A percentile compares a stretch with the other conserved stretches of the same genome.
phyloP scores from a whole-genome alignment of 1,140 invertebrate species.

The Ephestia elutella region DNA sequence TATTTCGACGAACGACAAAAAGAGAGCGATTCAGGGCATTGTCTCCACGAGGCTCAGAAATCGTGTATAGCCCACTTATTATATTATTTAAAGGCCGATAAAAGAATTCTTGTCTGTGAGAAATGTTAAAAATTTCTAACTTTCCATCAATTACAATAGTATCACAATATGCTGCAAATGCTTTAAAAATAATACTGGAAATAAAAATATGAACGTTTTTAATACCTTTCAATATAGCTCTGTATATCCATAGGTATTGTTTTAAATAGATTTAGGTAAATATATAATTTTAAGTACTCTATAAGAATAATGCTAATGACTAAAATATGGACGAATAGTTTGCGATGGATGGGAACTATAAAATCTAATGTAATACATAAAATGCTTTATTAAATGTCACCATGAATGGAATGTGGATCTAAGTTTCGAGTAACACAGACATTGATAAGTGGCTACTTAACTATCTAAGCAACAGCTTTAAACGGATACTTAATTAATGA shows the following conservation, averaged over 20 bases:
- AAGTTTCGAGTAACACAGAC: slow-evolving; percentile 34
- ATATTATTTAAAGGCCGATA: too few species aligned
- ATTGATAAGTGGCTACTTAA: slow-evolving; percentile 36
- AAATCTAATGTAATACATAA: slow-evolving; percentile 21
- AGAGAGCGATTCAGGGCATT: too few species aligned
- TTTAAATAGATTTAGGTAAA: not conserved
- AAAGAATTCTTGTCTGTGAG: too few species aligned
- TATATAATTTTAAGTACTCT: slow-evolving; percentile 47
- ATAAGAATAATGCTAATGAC: slow-evolving; percentile 54
- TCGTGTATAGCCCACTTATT: too few species aligned
- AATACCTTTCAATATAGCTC: slow-evolving; percentile 59
- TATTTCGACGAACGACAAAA: too few species aligned
- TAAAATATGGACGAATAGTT: slow-evolving; percentile 70
- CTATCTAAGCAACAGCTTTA: not conserved
- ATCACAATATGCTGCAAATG: slow-evolving; percentile 56
- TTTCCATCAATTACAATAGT: slow-evolving; percentile 18
- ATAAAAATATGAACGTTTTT: slow-evolving; percentile 35
- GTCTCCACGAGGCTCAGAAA: too few species aligned
- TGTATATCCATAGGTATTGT: slow-evolving; percentile 11
- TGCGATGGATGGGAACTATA: slow-evolving; percentile 49
- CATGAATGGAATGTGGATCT: slow-evolving; percentile 35
- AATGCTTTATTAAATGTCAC: slow-evolving; percentile 5
- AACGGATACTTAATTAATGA: not conserved
- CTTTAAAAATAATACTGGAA: slow-evolving; percentile 55
- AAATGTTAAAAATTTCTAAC: too few species aligned